Evolutionary conservation across 2,113 vertebrate species (phyloP).

Genomic region (Nothocercus nigrocapillus): DNA sequence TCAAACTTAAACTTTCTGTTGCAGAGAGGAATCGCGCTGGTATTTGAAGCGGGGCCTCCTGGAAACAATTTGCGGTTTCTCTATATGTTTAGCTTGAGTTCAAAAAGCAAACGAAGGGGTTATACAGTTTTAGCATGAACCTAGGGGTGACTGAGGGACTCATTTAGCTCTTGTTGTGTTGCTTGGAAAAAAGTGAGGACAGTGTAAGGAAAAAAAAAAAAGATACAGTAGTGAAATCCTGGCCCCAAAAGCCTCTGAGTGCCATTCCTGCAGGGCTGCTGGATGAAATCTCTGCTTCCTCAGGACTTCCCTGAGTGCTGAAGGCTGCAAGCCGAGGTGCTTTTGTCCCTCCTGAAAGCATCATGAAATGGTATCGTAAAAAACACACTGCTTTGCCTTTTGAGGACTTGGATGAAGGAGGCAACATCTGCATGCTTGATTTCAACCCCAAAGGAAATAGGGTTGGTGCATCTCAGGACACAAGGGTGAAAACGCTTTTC

Average conservation of each 20-base stretch:
- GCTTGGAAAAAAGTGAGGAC: not conserved
- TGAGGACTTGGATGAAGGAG: conserved; percentile 6
- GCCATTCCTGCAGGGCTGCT: not conserved
- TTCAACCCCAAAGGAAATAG: not conserved
- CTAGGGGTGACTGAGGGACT: not conserved
- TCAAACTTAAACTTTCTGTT: conserved; percentile 42
- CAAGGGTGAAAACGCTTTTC: not conserved
- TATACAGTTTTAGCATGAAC: conserved; percentile 1
- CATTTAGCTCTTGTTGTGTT: not conserved
- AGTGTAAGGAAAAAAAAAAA: not conserved
- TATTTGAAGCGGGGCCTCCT: conserved; percentile 44
- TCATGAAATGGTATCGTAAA: not conserved
- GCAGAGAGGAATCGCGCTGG: conserved; percentile 46
- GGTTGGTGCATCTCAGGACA: not conserved
- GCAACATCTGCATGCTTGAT: not conserved
- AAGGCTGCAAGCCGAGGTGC: not conserved
- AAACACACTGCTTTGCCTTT: not conserved
- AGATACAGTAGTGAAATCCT: not conserved
- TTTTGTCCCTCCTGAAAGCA: not conserved
- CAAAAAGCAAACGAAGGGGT: conserved; percentile 44
- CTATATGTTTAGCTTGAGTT: conserved; percentile 49
- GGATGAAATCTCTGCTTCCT: not conserved
- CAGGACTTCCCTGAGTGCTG: not conserved
- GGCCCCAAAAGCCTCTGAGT: not conserved
- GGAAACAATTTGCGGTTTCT: conserved; percentile 56